Percentiles rank a stretch among this genome's conserved stretches.
Evolutionary conservation across 2,888 invertebrate genomes (phyloP).

Genomic region (Chorisops tibialis): DNA sequence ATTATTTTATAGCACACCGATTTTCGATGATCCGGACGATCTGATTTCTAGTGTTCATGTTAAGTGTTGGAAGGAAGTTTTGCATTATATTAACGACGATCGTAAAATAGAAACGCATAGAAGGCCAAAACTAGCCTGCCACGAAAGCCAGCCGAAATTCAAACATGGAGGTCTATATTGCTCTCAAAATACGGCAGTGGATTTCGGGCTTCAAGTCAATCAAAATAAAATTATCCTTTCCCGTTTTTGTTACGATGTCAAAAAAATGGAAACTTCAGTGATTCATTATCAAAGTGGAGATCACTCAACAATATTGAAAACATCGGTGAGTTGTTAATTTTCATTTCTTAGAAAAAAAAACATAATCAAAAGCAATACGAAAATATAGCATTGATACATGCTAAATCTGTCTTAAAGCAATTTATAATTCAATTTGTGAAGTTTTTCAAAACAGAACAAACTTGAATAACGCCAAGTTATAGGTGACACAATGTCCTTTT

Average conservation of each 20-base stretch:
- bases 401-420: too few species aligned
- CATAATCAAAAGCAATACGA: too few species aligned
- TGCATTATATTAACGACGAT: background rate
- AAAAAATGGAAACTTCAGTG: background rate
- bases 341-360: too few species aligned
- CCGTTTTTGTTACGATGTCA: background rate
- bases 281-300: slow-evolving; percentile 5
- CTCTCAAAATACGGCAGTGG: background rate
- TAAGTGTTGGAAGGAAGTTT: background rate
- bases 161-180: background rate
- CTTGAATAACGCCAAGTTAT: too few species aligned
- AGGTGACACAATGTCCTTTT: too few species aligned
- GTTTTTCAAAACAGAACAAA: too few species aligned
- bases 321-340: background rate
- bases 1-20: background rate
- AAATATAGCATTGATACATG: too few species aligned
- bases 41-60: background rate
- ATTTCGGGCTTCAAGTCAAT: background rate
- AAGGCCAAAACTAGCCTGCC: background rate
- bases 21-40: background rate
- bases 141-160: slow-evolving; percentile 6
- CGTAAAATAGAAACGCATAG: background rate
- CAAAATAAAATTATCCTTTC: background rate
- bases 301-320: background rate
- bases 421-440: too few species aligned